Evolutionary conservation across 2,113 vertebrate genomes (phyloP).

Genomic region (Rafetus swinhoei): DNA sequence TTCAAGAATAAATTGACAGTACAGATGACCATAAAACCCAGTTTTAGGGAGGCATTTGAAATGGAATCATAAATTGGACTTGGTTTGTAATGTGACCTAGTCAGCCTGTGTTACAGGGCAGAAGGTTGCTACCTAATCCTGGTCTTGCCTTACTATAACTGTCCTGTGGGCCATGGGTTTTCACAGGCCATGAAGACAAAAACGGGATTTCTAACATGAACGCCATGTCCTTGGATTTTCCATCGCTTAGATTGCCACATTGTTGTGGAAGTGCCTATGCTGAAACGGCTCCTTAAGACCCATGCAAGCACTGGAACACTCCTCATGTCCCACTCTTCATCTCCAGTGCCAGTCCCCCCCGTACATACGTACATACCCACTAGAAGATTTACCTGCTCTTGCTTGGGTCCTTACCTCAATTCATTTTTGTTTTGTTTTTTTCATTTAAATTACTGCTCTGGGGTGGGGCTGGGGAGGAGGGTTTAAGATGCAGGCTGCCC

Average conservation of each 20-base stretch:
- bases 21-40: accelerated
- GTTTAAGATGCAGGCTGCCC: too few relatives aligned
- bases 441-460: too few relatives aligned
- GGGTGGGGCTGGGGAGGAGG: too few relatives aligned
- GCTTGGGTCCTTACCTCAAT: too few relatives aligned
- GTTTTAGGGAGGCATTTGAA: background rate
- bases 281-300: background rate
- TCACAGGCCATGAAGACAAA: background rate
- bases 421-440: too few relatives aligned
- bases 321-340: accelerated
- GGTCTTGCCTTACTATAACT: accelerated
- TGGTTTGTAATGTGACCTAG: background rate
- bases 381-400: too few relatives aligned
- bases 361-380: background rate
- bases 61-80: accelerated
- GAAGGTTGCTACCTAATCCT: accelerated
- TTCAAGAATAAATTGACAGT: background rate
- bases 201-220: background rate
- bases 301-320: background rate
- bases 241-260: background rate
- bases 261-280: background rate
- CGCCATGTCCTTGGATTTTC: background rate
- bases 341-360: background rate
- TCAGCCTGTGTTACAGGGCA: background rate
- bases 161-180: background rate